Percentiles rank a stretch among this genome's conserved stretches.
Conservation (phyloP, 2,888 invertebrate genomes). For the Oxystoma pomonae region DNA sequence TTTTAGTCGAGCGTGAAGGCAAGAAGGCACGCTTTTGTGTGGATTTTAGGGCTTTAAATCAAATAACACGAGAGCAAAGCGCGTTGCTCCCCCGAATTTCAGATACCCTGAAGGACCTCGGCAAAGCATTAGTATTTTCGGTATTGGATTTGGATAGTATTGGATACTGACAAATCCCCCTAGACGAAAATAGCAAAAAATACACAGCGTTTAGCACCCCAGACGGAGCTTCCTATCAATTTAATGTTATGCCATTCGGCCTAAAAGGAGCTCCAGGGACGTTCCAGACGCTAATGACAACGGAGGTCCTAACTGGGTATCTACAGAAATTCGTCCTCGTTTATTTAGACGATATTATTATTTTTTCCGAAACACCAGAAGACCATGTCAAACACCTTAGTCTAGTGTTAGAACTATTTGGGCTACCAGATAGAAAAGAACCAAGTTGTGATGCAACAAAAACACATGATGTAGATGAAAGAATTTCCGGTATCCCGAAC, state of each 20-base stretch:
- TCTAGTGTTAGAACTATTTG: slow-evolving; percentile 13
- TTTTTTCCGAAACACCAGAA: neutral
- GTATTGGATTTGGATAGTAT: slow-evolving; percentile 15
- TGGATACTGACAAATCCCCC: slow-evolving; percentile 24
- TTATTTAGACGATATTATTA: slow-evolving; percentile 35
- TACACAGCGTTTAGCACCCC: slow-evolving; percentile 19
- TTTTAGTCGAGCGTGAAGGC: too few relatives aligned
- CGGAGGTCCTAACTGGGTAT: slow-evolving; percentile 12
- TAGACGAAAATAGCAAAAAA: too few relatives aligned
- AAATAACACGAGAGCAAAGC: slow-evolving; percentile 7
- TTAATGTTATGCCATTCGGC: slow-evolving; percentile 18
- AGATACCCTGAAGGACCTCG: slow-evolving; percentile 17
- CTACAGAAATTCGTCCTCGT: slow-evolving; percentile 22
- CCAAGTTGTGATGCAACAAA: neutral
- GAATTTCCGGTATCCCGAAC: neutral
- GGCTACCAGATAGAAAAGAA: neutral
- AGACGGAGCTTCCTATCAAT: slow-evolving; percentile 13
- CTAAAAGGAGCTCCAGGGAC: slow-evolving; percentile 18
- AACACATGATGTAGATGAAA: neutral
- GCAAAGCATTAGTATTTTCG: slow-evolving; percentile 12
- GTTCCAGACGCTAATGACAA: slow-evolving; percentile 16
- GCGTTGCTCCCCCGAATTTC: slow-evolving; percentile 11
- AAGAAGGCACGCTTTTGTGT: slow-evolving; percentile 10
- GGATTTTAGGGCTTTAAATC: slow-evolving; percentile 12
- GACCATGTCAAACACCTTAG: neutral